These are phyloP conservation scores for Scalopus aquaticus DNA, from an alignment of 2,113 vertebrate genomes.

Conservation along the genomic window DNA sequence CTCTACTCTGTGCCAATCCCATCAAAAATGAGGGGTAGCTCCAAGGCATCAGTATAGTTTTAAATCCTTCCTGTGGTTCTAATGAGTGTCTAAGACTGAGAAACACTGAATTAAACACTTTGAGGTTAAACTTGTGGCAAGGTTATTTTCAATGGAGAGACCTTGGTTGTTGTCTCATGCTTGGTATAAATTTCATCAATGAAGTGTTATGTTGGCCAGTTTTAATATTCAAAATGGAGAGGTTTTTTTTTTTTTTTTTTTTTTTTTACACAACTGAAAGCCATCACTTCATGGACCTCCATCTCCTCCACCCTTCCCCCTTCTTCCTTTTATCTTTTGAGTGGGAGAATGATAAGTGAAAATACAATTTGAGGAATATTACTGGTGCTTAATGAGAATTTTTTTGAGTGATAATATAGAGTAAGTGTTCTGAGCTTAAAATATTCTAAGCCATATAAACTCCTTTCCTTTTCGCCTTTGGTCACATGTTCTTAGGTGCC, in stretches of 20 bases:
- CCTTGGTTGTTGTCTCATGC: background rate
- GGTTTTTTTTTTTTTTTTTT: background rate
- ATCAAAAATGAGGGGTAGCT: background rate
- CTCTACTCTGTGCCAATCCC: background rate
- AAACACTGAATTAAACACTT: background rate
- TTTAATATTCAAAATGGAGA: background rate
- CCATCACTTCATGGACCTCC: rapidly evolving
- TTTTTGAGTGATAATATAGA: background rate
- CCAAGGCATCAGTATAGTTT: background rate
- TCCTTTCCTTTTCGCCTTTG: background rate
- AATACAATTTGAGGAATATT: background rate
- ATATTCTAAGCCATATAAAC: background rate
- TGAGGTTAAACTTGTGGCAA: background rate
- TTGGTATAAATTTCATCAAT: background rate
- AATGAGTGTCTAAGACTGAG: background rate
- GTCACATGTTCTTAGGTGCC: background rate
- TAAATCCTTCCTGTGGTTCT: background rate
- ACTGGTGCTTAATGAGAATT: background rate
- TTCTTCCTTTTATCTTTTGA: too few species aligned
- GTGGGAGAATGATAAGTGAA: background rate
- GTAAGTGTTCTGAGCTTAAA: background rate
- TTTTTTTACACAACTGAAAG: background rate
- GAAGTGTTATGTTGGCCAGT: background rate
- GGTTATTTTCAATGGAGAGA: background rate
- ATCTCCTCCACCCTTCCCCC: background rate